These are phyloP conservation scores for Poeciliopsis retropinna DNA, from an alignment of 2,113 vertebrate species.

Conservation along the genomic window DNA sequence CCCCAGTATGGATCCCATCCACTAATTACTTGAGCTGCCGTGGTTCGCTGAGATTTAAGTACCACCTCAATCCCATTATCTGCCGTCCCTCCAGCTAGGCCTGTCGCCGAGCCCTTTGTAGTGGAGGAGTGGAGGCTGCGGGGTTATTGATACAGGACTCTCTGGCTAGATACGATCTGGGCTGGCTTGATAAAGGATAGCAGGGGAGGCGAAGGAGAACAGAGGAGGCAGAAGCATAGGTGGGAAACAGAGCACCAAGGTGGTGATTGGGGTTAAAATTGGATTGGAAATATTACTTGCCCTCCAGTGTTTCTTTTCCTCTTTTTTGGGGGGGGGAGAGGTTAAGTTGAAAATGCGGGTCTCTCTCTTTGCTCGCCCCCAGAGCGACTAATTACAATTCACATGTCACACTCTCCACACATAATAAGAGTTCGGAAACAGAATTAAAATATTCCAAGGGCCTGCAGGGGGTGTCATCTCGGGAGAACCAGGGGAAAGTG, in stretches of 20 bases:
- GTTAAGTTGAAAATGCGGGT: not conserved
- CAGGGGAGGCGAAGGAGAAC: conserved; percentile 28
- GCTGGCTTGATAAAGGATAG: conserved; percentile 22
- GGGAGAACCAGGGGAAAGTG: conserved; percentile 68
- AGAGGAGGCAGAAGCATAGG: conserved; percentile 43
- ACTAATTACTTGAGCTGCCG: conserved; percentile 97
- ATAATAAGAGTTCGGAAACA: conserved; percentile 77
- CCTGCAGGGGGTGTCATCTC: conserved; percentile 76
- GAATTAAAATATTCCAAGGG: conserved; percentile 78
- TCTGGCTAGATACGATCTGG: conserved; percentile 53
- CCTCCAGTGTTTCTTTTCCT: conserved; percentile 54
- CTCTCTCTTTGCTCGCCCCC: conserved; percentile 70
- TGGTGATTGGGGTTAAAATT: conserved; percentile 53
- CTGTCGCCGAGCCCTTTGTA: conserved; percentile 62
- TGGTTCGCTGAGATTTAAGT: conserved; percentile 98
- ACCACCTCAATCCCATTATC: conserved; percentile 98
- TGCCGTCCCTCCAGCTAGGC: conserved; percentile 91
- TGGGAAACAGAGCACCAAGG: conserved; percentile 40
- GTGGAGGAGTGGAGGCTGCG: conserved; percentile 66
- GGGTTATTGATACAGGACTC: conserved; percentile 86
- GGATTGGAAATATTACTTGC: conserved; percentile 59
- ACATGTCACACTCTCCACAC: conserved; percentile 76
- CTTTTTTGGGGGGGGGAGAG: not conserved
- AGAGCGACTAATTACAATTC: conserved; percentile 82
- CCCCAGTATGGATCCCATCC: conserved; percentile 93